Conservation (phyloP, 2,113 vertebrate species). For the Sinosuthora webbiana region DNA sequence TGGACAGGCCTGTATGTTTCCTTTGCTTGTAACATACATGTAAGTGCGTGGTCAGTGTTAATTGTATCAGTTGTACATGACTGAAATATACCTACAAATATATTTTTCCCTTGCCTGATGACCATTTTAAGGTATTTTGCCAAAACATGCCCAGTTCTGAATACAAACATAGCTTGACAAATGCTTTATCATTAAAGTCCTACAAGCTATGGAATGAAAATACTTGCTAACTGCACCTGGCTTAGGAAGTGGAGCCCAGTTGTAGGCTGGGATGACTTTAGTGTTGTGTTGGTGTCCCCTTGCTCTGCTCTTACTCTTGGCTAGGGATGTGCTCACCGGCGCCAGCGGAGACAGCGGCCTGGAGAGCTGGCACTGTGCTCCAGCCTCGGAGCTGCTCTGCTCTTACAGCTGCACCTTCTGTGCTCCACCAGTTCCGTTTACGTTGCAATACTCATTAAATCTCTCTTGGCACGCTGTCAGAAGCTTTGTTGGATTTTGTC, state of each 20-base stretch:
- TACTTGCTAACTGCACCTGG: background rate
- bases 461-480: conserved; percentile 34
- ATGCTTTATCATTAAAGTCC: background rate
- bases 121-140: background rate
- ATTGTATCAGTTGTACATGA: background rate
- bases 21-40: background rate
- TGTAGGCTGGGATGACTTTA: background rate
- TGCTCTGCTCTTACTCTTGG: background rate
- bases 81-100: background rate
- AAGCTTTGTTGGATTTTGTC: conserved; percentile 34
- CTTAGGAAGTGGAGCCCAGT: background rate
- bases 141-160: background rate
- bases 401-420: conserved; percentile 34
- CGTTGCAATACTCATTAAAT: conserved; percentile 31
- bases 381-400: background rate
- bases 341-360: accelerated
- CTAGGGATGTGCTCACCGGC: accelerated
- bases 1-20: background rate
- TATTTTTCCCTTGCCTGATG: background rate
- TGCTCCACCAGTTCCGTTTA: conserved; percentile 16
- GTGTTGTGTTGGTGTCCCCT: background rate
- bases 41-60: background rate
- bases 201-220: background rate
- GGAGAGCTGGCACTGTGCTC: background rate
- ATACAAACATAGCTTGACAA: background rate